Conservation (phyloP, 2,797 vertebrate species). For the Acestrorhynchus altus region DNA sequence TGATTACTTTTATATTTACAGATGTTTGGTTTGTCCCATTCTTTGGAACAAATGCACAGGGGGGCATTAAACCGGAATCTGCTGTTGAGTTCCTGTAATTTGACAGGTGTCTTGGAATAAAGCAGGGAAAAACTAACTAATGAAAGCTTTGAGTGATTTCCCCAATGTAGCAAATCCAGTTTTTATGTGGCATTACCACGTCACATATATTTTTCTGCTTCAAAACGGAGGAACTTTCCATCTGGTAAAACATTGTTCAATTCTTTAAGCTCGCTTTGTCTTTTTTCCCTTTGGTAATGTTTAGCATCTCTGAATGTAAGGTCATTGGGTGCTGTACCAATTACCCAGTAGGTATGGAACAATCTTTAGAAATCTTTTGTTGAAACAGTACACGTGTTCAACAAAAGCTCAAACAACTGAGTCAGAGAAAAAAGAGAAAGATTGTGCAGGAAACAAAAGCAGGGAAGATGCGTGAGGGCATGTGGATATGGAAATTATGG, state of each 20-base stretch:
- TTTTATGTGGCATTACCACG: not conserved
- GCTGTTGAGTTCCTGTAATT: constrained; percentile 24
- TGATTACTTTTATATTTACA: constrained; percentile 25
- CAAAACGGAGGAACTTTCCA: not conserved
- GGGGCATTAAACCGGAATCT: constrained; percentile 10
- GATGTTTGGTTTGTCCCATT: not conserved
- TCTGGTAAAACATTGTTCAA: not conserved
- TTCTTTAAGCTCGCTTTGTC: constrained; percentile 6
- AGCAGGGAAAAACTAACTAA: not conserved
- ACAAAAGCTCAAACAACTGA: not conserved
- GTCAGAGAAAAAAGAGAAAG: too few relatives aligned
- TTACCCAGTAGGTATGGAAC: constrained; percentile 4
- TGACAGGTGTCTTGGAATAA: constrained; percentile 11
- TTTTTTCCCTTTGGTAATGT: not conserved
- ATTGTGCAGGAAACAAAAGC: not conserved
- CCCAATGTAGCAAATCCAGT: not conserved
- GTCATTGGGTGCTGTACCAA: not conserved
- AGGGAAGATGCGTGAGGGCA: constrained; percentile 7
- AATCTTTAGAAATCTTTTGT: constrained; percentile 31
- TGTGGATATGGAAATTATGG: constrained; percentile 41
- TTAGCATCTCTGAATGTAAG: constrained; percentile 10
- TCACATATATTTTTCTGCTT: not conserved
- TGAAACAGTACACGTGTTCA: not conserved
- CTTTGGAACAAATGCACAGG: constrained; percentile 3
- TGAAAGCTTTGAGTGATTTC: not conserved